Evolutionary conservation across 2,888 invertebrate species (phyloP).

Genomic region (Temnothorax unifasciatus): DNA sequence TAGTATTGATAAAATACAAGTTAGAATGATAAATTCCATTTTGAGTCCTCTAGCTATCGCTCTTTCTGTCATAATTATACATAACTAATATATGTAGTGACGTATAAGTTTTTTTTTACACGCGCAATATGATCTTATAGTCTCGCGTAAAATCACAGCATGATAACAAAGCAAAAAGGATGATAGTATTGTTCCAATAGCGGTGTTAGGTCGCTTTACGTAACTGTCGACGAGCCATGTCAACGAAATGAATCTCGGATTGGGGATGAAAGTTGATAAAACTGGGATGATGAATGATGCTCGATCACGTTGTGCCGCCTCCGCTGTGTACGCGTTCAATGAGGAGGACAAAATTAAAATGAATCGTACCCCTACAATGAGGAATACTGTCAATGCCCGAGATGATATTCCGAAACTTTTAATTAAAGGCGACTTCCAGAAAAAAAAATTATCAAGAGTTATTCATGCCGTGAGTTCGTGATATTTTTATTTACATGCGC

Average conservation of each 20-base stretch:
- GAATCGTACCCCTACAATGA: conserved; percentile 35
- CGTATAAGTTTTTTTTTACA: conserved; percentile 34
- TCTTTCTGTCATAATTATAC: background rate
- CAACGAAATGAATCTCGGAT: conserved; percentile 41
- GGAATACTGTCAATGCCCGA: conserved; percentile 31
- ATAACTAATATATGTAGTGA: background rate
- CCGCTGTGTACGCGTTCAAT: conserved; percentile 1
- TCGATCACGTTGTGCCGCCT: conserved; percentile 48
- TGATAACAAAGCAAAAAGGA: conserved; percentile 44
- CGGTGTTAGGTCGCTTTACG: conserved; percentile 31
- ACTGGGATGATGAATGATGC: conserved; percentile 63
- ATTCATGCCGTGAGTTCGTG: background rate
- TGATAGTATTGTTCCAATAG: conserved; percentile 58
- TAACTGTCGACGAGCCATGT: conserved; percentile 38
- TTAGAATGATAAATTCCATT: conserved; percentile 38
- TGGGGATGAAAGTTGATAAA: conserved; percentile 59
- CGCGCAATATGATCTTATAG: background rate
- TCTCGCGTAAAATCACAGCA: background rate
- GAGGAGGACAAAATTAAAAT: conserved; percentile 58
- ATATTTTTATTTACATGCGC: conserved; percentile 1
- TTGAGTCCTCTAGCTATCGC: background rate
- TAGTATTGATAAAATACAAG: background rate
- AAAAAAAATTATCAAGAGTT: background rate
- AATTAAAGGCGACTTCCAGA: conserved; percentile 19
- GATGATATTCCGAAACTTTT: conserved; percentile 31